These are phyloP conservation scores for Diaphora mendica DNA, from an alignment of 2,888 invertebrate genomes.

Conservation along the genomic window DNA sequence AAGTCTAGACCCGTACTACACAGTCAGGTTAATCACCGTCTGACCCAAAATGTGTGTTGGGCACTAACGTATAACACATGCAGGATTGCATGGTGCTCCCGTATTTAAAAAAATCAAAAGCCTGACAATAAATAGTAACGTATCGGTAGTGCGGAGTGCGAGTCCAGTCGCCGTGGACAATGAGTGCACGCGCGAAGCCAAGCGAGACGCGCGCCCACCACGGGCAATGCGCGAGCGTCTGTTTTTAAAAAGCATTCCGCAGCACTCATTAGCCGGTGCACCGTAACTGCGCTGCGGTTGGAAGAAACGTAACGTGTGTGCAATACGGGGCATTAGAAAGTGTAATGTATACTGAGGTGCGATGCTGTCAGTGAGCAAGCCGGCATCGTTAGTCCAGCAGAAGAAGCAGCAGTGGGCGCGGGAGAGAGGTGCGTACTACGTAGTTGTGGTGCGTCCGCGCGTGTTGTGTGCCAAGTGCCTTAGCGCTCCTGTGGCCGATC, in stretches of 20 bases:
- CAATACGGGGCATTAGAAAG: conserved; percentile 83
- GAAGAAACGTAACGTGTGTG: conserved; percentile 77
- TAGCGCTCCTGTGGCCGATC: conserved; percentile 31
- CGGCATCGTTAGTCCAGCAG: conserved; percentile 91
- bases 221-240: conserved; percentile 74
- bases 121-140: conserved; percentile 55
- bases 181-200: conserved; percentile 81
- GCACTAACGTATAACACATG: conserved; percentile 49
- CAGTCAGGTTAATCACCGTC: conserved; percentile 32
- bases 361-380: conserved; percentile 84
- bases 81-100: conserved; percentile 43
- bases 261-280: conserved; percentile 81
- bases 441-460: conserved; percentile 47
- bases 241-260: conserved; percentile 76
- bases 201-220: conserved; percentile 74
- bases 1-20: conserved; percentile 60
- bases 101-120: conserved; percentile 59
- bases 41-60: conserved; percentile 49
- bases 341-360: conserved; percentile 81
- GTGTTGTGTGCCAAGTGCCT: conserved; percentile 30
- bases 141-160: conserved; percentile 56
- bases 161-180: conserved; percentile 74
- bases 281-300: conserved; percentile 76
- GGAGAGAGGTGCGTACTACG: conserved; percentile 91
- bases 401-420: conserved; percentile 97